Conservation (phyloP, 1,140 invertebrate genomes). For the Diploscapter pachys region DNA sequence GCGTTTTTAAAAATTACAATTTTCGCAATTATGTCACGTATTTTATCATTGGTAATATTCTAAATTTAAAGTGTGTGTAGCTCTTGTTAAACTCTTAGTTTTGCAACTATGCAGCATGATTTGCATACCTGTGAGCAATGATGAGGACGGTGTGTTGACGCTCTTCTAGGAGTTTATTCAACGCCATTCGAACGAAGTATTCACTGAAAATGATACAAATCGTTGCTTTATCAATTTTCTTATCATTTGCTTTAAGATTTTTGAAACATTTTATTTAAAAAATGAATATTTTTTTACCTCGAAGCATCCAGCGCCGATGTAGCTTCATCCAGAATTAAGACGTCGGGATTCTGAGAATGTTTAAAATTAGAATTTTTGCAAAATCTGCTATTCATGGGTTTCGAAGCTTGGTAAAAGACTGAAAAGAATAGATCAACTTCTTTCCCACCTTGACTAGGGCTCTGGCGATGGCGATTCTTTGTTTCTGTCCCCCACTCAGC, state of each 20-base stretch:
- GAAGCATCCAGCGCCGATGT: slow-evolving; percentile 64
- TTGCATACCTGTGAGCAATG: slow-evolving; percentile 52
- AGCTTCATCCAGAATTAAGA: slow-evolving; percentile 64
- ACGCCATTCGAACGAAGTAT: slow-evolving; percentile 59
- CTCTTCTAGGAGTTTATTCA: slow-evolving; percentile 61
- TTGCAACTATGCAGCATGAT: background rate
- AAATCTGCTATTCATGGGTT: slow-evolving; percentile 23
- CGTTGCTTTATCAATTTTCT: too few relatives aligned
- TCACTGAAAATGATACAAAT: slow-evolving; percentile 40
- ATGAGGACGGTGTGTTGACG: slow-evolving; percentile 55
- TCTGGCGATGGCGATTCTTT: slow-evolving; percentile 54
- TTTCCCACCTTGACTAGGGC: slow-evolving; percentile 60
- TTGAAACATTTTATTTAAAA: too few relatives aligned
- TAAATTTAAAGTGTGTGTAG: background rate
- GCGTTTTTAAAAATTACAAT: background rate
- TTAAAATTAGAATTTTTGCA: slow-evolving; percentile 13
- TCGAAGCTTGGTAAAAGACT: background rate
- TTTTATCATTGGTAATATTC: background rate
- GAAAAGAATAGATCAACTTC: background rate
- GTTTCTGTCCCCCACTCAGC: slow-evolving; percentile 60
- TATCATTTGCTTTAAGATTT: too few relatives aligned
- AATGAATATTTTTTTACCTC: slow-evolving; percentile 58
- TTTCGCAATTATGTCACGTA: background rate
- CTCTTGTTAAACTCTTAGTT: background rate
- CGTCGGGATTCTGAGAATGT: slow-evolving; percentile 61